Percentiles rank a stretch among this genome's conserved stretches.
Evolutionary conservation across 2,113 vertebrate species (phyloP).

Genomic region (Dolichotis patagonum): DNA sequence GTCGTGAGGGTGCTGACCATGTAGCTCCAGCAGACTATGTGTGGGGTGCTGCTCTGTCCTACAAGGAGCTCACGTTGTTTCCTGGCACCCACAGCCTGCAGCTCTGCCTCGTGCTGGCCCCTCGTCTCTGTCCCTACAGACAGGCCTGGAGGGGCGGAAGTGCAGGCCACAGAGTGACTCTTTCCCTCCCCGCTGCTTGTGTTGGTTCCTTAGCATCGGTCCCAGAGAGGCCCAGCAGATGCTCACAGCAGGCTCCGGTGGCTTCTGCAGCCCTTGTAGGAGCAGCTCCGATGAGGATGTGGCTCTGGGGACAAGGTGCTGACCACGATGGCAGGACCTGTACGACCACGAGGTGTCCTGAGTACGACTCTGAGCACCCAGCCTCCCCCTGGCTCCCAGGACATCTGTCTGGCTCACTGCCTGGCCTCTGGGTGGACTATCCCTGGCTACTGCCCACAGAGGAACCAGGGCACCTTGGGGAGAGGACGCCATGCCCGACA

Average conservation of each 20-base stretch:
- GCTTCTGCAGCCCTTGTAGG: not conserved
- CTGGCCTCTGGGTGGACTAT: not conserved
- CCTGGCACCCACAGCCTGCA: not conserved
- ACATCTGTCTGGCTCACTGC: not conserved
- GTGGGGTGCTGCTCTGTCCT: not conserved
- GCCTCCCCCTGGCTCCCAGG: too few relatives aligned
- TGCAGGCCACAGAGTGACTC: not conserved
- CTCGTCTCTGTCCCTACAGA: not conserved
- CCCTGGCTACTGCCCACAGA: not conserved
- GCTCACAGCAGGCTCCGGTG: not conserved
- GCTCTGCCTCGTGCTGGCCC: not conserved
- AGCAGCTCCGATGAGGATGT: not conserved
- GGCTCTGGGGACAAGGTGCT: not conserved
- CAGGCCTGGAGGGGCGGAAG: not conserved
- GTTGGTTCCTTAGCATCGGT: not conserved
- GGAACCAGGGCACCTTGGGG: not conserved
- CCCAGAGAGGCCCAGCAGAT: not conserved
- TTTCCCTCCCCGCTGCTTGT: not conserved
- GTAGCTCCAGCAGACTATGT: not conserved
- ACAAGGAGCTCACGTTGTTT: not conserved
- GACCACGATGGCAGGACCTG: not conserved
- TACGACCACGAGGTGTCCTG: fast-evolving
- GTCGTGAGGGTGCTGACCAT: not conserved
- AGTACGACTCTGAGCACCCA: not conserved
- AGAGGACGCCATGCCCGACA: fast-evolving